A percentile compares a stretch with the other conserved stretches of the same genome.
Evolutionary conservation across 2,113 vertebrate genomes (phyloP).

Genomic region (Camelus dromedarius): DNA sequence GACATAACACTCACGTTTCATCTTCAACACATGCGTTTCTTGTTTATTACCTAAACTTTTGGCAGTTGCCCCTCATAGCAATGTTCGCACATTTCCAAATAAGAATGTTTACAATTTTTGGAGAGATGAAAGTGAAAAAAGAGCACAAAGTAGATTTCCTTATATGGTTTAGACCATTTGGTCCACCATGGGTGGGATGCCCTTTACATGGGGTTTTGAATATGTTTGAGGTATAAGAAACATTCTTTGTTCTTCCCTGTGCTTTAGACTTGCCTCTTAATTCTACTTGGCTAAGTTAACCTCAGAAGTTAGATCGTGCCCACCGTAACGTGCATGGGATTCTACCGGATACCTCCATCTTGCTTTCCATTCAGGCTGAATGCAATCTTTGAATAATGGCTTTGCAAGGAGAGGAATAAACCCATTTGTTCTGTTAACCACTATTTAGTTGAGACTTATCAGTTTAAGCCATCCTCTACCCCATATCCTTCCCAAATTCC

Average conservation of each 20-base stretch:
- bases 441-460: slow-evolving; percentile 77
- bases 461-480: slow-evolving; percentile 57
- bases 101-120: slow-evolving; percentile 11
- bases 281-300: not conserved
- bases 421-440: slow-evolving; percentile 71
- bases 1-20: not conserved
- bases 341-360: slow-evolving; percentile 53
- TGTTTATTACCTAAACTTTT: slow-evolving; percentile 31
- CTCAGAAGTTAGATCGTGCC: slow-evolving; percentile 44
- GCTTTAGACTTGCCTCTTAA: not conserved
- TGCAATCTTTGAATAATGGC: slow-evolving; percentile 72
- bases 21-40: not conserved
- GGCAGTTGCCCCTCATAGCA: not conserved
- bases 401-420: slow-evolving; percentile 72
- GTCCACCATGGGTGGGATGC: not conserved
- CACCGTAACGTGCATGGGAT: not conserved
- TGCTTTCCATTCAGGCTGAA: slow-evolving; percentile 27
- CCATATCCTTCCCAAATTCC: slow-evolving; percentile 63
- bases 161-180: not conserved
- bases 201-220: not conserved
- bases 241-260: not conserved
- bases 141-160: not conserved
- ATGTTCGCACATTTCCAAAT: slow-evolving; percentile 12
- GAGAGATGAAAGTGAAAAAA: not conserved
- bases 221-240: not conserved